Conservation (phyloP, 2,113 vertebrate genomes). For the Fregetta grallaria region DNA sequence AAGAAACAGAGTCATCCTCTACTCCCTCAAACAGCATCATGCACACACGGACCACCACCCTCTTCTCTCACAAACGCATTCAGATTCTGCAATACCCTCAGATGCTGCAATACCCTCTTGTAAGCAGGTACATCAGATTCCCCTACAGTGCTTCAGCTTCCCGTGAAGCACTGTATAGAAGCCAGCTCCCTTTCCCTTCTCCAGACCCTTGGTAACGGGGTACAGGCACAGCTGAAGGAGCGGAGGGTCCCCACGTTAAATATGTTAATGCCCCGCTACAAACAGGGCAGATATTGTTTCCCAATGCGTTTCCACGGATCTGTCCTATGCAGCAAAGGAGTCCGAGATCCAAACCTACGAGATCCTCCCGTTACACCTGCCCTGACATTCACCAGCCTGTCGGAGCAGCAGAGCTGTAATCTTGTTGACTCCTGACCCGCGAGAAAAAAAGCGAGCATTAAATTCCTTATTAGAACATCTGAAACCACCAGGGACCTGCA, state of each 20-base stretch:
- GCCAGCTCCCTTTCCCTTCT: background rate
- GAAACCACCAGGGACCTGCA: background rate
- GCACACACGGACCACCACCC: accelerated
- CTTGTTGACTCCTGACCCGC: background rate
- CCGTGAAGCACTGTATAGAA: background rate
- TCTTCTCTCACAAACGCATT: background rate
- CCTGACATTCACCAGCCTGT: background rate
- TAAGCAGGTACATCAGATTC: background rate
- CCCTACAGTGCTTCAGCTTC: background rate
- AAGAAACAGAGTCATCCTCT: background rate
- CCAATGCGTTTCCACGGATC: background rate
- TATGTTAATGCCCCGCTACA: accelerated
- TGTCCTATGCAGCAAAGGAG: background rate
- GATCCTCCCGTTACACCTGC: background rate
- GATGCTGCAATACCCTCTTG: background rate
- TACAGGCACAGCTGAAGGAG: background rate
- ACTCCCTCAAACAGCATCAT: background rate
- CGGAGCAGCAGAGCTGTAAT: background rate
- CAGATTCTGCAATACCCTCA: background rate
- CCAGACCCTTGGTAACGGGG: background rate
- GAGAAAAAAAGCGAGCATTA: background rate
- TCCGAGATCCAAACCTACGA: background rate
- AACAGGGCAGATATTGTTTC: background rate
- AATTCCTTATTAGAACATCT: background rate
- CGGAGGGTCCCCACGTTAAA: background rate